Evolutionary conservation across 2,797 vertebrate genomes (phyloP), one percentile per base, ranked within the genome.

Genomic region (Arnoldichthys spilopterus): DNA sequence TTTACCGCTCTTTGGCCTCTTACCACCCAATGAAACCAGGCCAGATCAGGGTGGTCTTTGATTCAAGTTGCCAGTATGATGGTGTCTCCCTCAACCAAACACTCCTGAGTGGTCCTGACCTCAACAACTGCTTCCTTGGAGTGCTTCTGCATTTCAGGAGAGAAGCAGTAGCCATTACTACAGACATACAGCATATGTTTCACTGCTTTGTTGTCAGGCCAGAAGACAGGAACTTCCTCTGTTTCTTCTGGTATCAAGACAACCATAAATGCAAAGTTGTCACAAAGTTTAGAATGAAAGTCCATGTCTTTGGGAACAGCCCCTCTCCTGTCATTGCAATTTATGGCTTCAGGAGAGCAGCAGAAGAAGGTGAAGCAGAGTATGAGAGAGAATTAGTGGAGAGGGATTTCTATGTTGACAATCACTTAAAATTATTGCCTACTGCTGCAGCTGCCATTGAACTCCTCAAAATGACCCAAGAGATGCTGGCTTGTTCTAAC

Each of bases 391-490:
- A 47, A 20, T 74, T 63, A 1, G 2, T 64, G 8, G 11, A 51
- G 0, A 11, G 16, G 11, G 40, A 74, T 12, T 75, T 75, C 20
- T 64, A 37, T 26, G 73, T 51, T 1, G 59, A 64, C 1, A 28
- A 74, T 49, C 11, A 28, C 15, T 51, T 64, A 30, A 75, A 75
- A 13, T 75, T 59, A 1, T 9, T 40, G 0, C 62, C 47, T 6
- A 66, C 30, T 20, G 32, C 47, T n/a, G 62, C 47, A 12, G 73
- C 47, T 34, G 73, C 61, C 4, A 20, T 75, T 32, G 45, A 56
- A 16, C 28, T 74, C 3, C 16, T 74, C 0, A 74, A 49, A 32
- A 28, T 8, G 4, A 74, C 72, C n/a, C 22, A 66, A 24, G 13
- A 51, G 2, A 18, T 53, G 18, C 47, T 64, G 3, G 45, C 45